Base-by-base conservation (phyloP, 2,888 invertebrate genomes). In the Parnassius smintheus region DNA sequence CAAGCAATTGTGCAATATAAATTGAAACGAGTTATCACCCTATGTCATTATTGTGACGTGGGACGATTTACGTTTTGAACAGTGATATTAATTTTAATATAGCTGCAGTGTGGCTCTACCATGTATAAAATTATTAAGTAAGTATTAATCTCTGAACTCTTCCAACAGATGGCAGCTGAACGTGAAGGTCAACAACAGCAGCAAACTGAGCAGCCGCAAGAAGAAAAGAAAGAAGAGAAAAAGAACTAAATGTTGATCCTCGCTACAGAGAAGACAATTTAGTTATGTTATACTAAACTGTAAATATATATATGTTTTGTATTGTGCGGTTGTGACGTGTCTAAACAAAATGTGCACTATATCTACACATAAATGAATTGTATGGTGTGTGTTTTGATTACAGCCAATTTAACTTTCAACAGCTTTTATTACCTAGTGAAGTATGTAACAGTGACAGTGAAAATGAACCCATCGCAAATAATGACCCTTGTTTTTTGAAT, bases 111-210 rank as follows among this genome's bases (percentile, higher is more conserved):
- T 18, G 18, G 18, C 18, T 18, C 18, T 18, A 18, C 18, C 18
- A 18, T 18, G 18, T 18, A 18, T 18, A 18, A 18, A 18, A 18
- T 18, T 18, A 18, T 18, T 18, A 18, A 18, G 11, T 11, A 11
- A 44, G 2, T 11, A 11, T 44, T 48, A 49, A 49, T 8, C 9
- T 13, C 9, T 1, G 1, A 49, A 49, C 18, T 18, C 18, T 22
- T 45, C 9, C 7, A n/a, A 12, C 68, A 88, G 91, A 91, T 91
- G 91, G 91, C 91, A 0, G 91, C 91, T 0, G 91, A 91, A 64
- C 86, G 91, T 42, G 91, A 91, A 62, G 86, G 87, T 0, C 72
- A 75, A 22, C 82, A 81, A 55, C 78, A 81, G 46, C 75, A 78
- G 64, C 65, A 72, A 56, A 75, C 78, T 2, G 79, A 83, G 35